Evolutionary conservation across 2,888 invertebrate genomes (phyloP), one percentile per base, ranked within the genome.

Genomic region (Protodeltote pygarga): DNA sequence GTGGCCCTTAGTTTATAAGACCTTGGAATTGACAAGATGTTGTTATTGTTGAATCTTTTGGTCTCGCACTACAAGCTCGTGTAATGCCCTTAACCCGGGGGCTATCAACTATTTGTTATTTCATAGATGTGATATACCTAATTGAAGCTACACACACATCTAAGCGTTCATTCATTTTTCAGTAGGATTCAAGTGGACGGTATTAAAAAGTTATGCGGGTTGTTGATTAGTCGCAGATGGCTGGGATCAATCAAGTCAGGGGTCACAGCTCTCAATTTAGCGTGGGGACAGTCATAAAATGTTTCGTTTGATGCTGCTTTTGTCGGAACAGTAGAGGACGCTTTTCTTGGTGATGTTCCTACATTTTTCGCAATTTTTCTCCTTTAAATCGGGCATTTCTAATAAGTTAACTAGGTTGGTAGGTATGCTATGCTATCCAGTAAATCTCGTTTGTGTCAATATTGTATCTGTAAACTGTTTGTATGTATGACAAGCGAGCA

Each of bases 81-180:
- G n/a, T 10, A 44, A 11, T 35, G 54, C 45, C 37, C 32, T 54
- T 45, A 28, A 21, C 37, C 23, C 16, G 32, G 28, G 11, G 6
- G 11, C 20, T 38, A 16, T 32, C 27, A 21, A 20, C 11, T n/a
- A 19, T 5, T 33, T 14, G 16, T 38, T 28, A 33, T 54, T 37
- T 37, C 16, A 46, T 33, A 31, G n/a, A 20, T 10, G 17, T 25
- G 2, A n/a, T n/a, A n/a, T n/a, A n/a, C n/a, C n/a, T 17, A n/a
- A 24, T 24, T n/a, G 9, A 20, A n/a, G n/a, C n/a, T n/a, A 5
- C 15, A 1, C 17, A 13, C 23, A 6, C 14, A 28, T 27, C 27
- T 8, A 1, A 15, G 9, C 4, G 3, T 11, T 6, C 10, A 10
- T 13, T 14, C n/a, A 14, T 37, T 9, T 21, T 28, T 8, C 10